Conservation (phyloP, 2,113 vertebrate species). For the Chrysemys picta region DNA sequence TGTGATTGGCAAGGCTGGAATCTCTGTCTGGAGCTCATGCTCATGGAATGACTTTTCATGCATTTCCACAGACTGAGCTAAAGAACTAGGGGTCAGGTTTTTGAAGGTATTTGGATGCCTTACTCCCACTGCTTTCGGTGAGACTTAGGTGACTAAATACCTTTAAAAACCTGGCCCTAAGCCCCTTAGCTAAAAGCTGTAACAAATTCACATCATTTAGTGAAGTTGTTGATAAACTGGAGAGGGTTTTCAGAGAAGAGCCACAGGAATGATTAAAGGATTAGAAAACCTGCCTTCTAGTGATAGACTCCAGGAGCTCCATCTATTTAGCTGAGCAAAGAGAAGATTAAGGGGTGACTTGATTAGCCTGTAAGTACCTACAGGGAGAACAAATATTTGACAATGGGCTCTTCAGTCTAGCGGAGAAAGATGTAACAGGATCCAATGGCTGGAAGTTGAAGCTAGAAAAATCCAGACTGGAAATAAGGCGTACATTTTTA, state of each 20-base stretch:
- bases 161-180: not conserved
- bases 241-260: not conserved
- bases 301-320: not conserved
- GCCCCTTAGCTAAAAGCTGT: not conserved
- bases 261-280: not conserved
- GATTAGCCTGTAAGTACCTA: not conserved
- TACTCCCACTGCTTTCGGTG: not conserved
- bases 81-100: not conserved
- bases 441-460: not conserved
- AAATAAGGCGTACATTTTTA: not conserved
- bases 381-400: not conserved
- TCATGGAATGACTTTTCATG: not conserved
- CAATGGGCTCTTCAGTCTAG: not conserved
- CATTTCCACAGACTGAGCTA: not conserved
- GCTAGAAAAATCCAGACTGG: not conserved
- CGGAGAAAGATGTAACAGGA: not conserved
- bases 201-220: not conserved
- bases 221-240: not conserved
- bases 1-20: not conserved
- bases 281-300: not conserved
- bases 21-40: not conserved
- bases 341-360: not conserved
- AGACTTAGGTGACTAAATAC: not conserved
- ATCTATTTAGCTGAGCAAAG: not conserved
- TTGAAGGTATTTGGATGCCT: not conserved